A percentile compares a stretch with the other conserved stretches of the same genome.
Evolutionary conservation across 2,888 invertebrate species (phyloP).

Genomic region (Emmelina monodactyla): DNA sequence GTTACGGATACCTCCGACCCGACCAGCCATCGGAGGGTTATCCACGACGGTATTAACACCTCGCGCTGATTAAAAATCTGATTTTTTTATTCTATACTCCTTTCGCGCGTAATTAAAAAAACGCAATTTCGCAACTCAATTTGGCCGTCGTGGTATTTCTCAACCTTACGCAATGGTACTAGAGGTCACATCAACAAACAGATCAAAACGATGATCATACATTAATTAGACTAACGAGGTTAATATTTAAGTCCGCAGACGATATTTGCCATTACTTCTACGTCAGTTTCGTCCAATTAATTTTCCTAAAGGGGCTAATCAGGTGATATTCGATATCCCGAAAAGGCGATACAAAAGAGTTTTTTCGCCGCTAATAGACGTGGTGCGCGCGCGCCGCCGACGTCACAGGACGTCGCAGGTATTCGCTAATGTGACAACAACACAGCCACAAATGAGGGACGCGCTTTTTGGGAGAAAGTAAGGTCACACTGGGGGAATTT

Average conservation of each 20-base stretch:
- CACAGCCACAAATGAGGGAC: conserved; percentile 58
- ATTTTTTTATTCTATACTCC: conserved; percentile 39
- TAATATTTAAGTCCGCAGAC: too few relatives aligned
- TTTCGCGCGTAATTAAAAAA: conserved; percentile 35
- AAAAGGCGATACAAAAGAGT: conserved; percentile 34
- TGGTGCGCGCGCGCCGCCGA: conserved; percentile 56
- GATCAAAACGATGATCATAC: too few relatives aligned
- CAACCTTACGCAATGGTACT: too few relatives aligned
- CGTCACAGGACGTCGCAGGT: conserved; percentile 57
- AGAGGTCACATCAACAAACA: too few relatives aligned
- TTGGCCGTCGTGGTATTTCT: too few relatives aligned
- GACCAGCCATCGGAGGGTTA: conserved; percentile 56
- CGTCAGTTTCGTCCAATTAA: conserved; percentile 1
- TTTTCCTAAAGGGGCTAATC: conserved; percentile 9
- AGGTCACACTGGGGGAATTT: conserved; percentile 26
- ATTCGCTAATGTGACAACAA: conserved; percentile 66
- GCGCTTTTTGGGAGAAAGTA: conserved; percentile 46
- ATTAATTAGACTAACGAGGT: too few relatives aligned
- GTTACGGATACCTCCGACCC: conserved; percentile 46
- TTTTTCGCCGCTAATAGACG: conserved; percentile 49
- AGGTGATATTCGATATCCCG: conserved; percentile 10
- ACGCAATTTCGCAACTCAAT: too few relatives aligned
- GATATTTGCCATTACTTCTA: too few relatives aligned
- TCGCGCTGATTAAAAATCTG: conserved; percentile 60
- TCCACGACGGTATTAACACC: conserved; percentile 59